These are phyloP conservation scores for Cyprinella venusta DNA, from an alignment of 2,797 vertebrate genomes.

Conservation along the genomic window DNA sequence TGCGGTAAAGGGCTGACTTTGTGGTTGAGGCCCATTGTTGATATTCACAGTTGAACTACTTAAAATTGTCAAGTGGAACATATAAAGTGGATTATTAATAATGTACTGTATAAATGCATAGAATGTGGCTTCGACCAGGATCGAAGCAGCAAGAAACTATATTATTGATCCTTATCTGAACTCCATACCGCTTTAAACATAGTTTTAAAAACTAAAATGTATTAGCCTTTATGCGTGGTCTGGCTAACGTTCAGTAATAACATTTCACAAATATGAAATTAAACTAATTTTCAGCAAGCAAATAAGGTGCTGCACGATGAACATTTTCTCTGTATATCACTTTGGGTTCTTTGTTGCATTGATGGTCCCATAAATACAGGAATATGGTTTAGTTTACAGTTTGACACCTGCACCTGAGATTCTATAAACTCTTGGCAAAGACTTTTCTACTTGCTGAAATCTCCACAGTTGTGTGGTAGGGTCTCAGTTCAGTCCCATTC, in stretches of 20 bases:
- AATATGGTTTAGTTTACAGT: neutral
- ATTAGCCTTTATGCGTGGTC: neutral
- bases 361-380: neutral
- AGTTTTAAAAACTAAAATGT: neutral
- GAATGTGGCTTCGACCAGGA: no score
- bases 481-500: conserved; percentile 62
- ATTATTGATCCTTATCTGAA: neutral
- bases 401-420: conserved; percentile 14
- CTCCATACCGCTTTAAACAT: neutral
- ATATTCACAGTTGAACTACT: neutral
- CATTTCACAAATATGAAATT: neutral
- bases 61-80: conserved; percentile 6
- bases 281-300: neutral
- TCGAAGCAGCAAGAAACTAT: neutral
- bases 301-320: neutral
- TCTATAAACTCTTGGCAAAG: neutral
- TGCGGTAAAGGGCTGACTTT: neutral
- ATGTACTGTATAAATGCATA: neutral
- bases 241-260: neutral
- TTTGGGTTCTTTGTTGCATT: neutral
- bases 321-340: neutral
- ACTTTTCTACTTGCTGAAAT: neutral
- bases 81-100: conserved; percentile 12
- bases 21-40: neutral
- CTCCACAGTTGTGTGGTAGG: conserved; percentile 3